phyloP scores from a whole-genome alignment of 1,140 invertebrate genomes.

The Thaumatotibia leucotreta region DNA sequence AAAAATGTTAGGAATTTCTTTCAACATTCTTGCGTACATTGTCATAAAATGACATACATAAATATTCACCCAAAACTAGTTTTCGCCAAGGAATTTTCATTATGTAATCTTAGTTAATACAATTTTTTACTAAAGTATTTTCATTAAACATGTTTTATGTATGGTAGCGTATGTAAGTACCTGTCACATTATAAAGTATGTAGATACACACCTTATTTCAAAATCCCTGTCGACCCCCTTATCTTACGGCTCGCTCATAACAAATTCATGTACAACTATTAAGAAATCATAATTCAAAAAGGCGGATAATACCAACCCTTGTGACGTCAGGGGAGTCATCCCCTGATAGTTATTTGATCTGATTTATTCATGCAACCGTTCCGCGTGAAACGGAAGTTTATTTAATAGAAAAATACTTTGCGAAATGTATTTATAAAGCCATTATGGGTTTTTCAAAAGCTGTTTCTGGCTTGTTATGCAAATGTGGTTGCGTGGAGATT shows the following conservation, averaged over 20 bases:
- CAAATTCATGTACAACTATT: neutral
- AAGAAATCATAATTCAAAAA: neutral
- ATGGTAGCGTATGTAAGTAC: no score
- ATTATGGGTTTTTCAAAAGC: constrained; percentile 12
- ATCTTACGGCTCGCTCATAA: neutral
- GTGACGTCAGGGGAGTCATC: neutral
- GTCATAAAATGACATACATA: no score
- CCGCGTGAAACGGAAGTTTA: constrained; percentile 12
- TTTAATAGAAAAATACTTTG: constrained; percentile 19
- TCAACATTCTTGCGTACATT: no score
- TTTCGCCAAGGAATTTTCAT: no score
- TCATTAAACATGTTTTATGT: no score
- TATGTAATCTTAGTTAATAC: no score
- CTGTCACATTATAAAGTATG: no score
- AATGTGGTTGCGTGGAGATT: neutral
- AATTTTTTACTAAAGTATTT: no score
- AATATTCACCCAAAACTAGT: no score
- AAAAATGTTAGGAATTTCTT: no score
- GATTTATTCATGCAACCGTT: constrained; percentile 16
- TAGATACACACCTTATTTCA: neutral
- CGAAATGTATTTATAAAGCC: constrained; percentile 17
- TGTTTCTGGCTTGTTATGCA: constrained; percentile 10
- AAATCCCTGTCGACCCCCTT: neutral
- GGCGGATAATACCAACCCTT: neutral
- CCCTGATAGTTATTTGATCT: constrained; percentile 20